phyloP scores from a whole-genome alignment of 1,140 invertebrate genomes.

The Drosophila orena region DNA sequence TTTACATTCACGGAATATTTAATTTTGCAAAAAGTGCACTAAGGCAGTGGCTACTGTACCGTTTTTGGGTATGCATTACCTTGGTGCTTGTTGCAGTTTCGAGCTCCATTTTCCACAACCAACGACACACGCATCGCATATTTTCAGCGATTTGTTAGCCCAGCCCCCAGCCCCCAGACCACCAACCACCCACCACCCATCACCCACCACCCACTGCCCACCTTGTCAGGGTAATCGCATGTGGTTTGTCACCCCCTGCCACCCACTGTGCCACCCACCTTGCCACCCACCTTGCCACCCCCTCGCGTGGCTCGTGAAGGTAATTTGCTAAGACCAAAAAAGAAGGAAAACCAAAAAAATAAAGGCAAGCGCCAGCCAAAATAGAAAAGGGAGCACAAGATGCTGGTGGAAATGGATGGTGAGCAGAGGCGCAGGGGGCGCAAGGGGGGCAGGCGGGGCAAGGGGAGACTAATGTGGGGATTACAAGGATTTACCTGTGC shows the following conservation, averaged over 20 bases:
- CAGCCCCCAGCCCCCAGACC: background rate
- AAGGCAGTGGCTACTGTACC: background rate
- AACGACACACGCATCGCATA: conserved; percentile 71
- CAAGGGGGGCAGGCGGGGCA: too few relatives aligned
- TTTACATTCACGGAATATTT: too few relatives aligned
- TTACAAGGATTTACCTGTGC: conserved; percentile 80
- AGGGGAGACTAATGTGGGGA: conserved; percentile 73
- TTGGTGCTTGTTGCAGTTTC: conserved; percentile 50
- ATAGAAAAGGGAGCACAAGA: conserved; percentile 4
- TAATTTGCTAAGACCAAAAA: conserved; percentile 75
- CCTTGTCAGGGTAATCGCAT: conserved; percentile 57
- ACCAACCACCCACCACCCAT: background rate
- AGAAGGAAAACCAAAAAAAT: background rate
- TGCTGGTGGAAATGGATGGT: conserved; percentile 4
- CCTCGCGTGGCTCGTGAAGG: conserved; percentile 46
- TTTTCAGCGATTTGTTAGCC: conserved; percentile 71
- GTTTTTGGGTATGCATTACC: conserved; percentile 33
- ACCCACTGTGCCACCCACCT: too few relatives aligned
- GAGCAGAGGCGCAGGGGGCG: background rate
- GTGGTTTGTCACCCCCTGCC: conserved; percentile 58
- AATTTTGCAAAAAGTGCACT: background rate
- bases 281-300: background rate
- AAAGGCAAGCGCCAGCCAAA: conserved; percentile 7
- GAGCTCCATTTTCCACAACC: conserved; percentile 11
- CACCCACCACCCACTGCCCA: background rate